Conservation (phyloP, 2,888 invertebrate genomes). For the Zaprionus lineosus region DNA sequence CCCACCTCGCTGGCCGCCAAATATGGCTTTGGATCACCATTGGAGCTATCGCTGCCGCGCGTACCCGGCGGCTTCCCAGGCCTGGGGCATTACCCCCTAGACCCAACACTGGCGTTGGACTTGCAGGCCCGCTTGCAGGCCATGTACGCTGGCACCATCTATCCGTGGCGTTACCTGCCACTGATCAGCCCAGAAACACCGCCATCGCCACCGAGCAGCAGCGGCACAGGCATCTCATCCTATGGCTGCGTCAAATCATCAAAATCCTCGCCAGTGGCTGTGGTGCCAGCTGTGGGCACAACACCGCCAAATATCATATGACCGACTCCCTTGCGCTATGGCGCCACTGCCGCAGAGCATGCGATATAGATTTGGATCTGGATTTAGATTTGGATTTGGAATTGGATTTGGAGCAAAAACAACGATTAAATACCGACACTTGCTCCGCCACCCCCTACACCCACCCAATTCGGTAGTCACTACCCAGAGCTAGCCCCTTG, state of each 20-base stretch:
- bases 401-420: not conserved
- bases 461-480: constrained; percentile 27
- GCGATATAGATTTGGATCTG: constrained; percentile 70
- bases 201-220: constrained; percentile 82
- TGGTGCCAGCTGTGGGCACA: constrained; percentile 56
- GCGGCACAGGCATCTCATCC: constrained; percentile 78
- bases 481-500: constrained; percentile 17
- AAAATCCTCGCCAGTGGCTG: constrained; percentile 81
- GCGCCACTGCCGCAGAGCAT: constrained; percentile 81
- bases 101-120: constrained; percentile 82
- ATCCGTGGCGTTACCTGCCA: constrained; percentile 83
- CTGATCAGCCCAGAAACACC: constrained; percentile 81
- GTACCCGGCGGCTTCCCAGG: constrained; percentile 74
- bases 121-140: constrained; percentile 83
- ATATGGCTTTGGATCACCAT: constrained; percentile 81
- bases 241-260: constrained; percentile 82
- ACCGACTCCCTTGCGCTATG: constrained; percentile 83
- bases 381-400: too few relatives aligned
- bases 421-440: not conserved
- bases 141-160: constrained; percentile 82
- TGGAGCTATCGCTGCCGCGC: constrained; percentile 81
- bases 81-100: constrained; percentile 81
- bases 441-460: not conserved
- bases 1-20: constrained; percentile 71
- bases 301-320: constrained; percentile 83